phyloP scores from a whole-genome alignment of 2,113 vertebrate species.

The Lasiurus borealis region DNA sequence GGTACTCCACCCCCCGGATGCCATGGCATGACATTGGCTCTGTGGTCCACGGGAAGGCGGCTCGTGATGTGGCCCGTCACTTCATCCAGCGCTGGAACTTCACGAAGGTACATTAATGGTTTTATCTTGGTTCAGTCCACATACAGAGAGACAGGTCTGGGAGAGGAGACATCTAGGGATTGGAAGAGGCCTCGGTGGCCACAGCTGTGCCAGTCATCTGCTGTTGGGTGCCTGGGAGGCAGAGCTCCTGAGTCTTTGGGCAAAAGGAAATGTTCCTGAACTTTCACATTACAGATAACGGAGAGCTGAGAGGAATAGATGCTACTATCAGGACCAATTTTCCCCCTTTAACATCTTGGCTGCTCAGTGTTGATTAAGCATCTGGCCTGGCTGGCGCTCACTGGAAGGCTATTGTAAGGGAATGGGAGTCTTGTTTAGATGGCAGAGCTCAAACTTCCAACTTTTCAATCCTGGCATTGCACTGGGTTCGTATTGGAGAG shows the following conservation, averaged over 20 bases:
- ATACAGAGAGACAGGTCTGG: neutral
- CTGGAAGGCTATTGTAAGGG: rapidly evolving
- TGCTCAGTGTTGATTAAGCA: neutral
- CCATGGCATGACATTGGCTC: conserved; percentile 98
- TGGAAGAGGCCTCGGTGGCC: neutral
- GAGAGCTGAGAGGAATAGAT: neutral
- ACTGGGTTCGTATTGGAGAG: rapidly evolving
- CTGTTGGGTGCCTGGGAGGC: too few species aligned
- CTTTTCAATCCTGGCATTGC: neutral
- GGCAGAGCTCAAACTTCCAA: neutral
- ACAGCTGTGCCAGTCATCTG: neutral
- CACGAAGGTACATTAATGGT: conserved; percentile 90
- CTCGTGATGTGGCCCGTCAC: conserved; percentile 95
- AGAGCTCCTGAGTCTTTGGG: neutral
- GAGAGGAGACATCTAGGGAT: neutral
- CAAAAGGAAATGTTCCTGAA: neutral
- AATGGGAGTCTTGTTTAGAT: neutral
- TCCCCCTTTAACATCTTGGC: neutral
- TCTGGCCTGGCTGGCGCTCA: neutral
- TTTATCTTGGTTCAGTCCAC: too few species aligned
- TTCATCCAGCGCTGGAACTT: conserved; percentile 99
- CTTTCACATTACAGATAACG: neutral
- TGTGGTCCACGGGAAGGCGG: conserved; percentile 94
- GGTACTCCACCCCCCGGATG: conserved; percentile 96
- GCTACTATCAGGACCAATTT: rapidly evolving